phyloP scores from a whole-genome alignment of 2,888 invertebrate genomes.

The Geotrupes spiniger region DNA sequence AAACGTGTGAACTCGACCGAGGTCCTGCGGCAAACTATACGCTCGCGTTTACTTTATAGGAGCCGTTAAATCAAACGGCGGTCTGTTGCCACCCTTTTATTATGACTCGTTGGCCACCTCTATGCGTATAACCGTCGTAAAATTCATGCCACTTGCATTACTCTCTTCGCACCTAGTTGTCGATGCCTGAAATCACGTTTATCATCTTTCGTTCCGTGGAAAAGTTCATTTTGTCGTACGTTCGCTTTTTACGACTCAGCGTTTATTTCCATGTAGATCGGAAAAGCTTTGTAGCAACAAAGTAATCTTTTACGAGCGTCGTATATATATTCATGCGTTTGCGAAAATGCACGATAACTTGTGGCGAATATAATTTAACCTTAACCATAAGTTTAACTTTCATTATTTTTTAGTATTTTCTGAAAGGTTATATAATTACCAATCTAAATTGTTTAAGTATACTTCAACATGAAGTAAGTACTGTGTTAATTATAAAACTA shows the following conservation, averaged over 20 bases:
- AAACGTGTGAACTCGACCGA: slow-evolving; percentile 9
- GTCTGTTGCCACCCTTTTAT: slow-evolving; percentile 1
- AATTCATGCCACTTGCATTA: slow-evolving; percentile 3
- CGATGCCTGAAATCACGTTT: neutral
- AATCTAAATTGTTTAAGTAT: too few relatives aligned
- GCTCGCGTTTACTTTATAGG: slow-evolving; percentile 22
- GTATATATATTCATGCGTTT: too few relatives aligned
- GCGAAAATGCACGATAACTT: too few relatives aligned
- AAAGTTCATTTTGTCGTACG: neutral
- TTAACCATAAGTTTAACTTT: too few relatives aligned
- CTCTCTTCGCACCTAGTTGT: slow-evolving; percentile 3
- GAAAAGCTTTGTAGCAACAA: neutral
- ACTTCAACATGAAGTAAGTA: too few relatives aligned
- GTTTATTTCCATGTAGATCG: slow-evolving; percentile 2
- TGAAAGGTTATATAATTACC: too few relatives aligned
- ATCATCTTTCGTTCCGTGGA: neutral
- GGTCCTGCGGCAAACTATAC: slow-evolving; percentile 27
- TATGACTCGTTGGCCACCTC: slow-evolving; percentile 4
- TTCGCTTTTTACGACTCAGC: neutral
- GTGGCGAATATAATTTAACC: too few relatives aligned
- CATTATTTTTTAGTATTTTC: too few relatives aligned
- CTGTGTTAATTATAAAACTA: too few relatives aligned
- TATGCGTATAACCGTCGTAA: slow-evolving; percentile 2
- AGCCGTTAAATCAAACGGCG: slow-evolving; percentile 4
- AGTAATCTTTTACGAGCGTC: too few relatives aligned